These are phyloP conservation scores for Phoeniculus purpureus DNA, from an alignment of 2,797 vertebrate genomes.

Conservation along the genomic window DNA sequence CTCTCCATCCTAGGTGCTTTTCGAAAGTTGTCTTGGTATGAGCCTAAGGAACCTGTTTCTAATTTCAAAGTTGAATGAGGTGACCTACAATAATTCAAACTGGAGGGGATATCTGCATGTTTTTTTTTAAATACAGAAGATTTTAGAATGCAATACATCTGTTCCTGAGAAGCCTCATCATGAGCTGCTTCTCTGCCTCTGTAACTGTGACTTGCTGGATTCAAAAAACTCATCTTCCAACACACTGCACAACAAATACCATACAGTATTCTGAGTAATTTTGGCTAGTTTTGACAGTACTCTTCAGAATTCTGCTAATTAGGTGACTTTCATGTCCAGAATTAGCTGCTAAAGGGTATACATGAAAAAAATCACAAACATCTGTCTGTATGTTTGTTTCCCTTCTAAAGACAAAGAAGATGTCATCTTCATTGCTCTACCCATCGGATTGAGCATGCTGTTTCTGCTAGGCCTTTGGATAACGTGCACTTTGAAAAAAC, in stretches of 20 bases:
- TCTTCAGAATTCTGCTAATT: background rate
- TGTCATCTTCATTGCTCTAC: constrained; percentile 24
- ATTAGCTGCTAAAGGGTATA: background rate
- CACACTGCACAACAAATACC: fast-evolving
- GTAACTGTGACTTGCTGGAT: background rate
- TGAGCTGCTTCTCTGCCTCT: background rate
- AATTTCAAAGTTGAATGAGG: background rate
- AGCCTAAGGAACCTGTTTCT: background rate
- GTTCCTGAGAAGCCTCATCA: background rate
- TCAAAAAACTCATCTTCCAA: background rate
- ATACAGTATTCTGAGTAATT: background rate
- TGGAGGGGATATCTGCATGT: background rate
- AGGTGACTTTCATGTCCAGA: background rate
- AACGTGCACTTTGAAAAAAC: constrained; percentile 63
- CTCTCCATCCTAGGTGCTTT: background rate
- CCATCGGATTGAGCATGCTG: constrained; percentile 67
- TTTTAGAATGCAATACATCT: background rate
- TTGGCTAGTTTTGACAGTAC: background rate
- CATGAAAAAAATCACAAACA: background rate
- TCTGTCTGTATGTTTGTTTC: background rate
- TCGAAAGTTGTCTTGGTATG: background rate
- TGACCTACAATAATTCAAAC: background rate
- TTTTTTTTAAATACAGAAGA: background rate
- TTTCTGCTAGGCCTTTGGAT: constrained; percentile 58
- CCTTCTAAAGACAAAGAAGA: constrained; percentile 66